A percentile compares a stretch with the other conserved stretches of the same genome.
These are phyloP conservation scores for Chlamydotis undulata DNA, from an alignment of 2,113 vertebrate species.

Conservation along the genomic window DNA sequence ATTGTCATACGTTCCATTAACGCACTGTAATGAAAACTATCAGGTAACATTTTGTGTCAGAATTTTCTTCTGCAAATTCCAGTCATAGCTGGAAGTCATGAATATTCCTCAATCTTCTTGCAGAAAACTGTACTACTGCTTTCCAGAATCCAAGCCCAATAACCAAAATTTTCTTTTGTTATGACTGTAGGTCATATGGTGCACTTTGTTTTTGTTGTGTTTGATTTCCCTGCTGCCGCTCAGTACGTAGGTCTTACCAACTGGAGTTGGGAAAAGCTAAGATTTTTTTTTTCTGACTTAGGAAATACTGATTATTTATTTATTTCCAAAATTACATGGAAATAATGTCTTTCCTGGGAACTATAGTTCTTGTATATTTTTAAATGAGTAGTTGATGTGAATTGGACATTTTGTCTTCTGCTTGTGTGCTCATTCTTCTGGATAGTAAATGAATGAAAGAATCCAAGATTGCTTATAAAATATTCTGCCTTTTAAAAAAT, in stretches of 20 bases:
- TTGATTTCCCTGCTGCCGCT: no score
- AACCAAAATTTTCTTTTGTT: background rate
- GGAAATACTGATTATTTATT: background rate
- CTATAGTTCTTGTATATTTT: background rate
- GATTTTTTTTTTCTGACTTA: background rate
- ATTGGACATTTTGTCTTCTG: background rate
- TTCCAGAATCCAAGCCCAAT: background rate
- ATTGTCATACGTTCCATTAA: background rate
- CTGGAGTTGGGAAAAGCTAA: background rate
- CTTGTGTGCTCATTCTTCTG: background rate
- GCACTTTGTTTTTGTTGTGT: background rate
- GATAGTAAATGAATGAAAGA: fast-evolving
- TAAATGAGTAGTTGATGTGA: background rate
- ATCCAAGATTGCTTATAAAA: background rate
- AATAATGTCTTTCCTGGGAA: background rate
- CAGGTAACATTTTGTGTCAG: background rate
- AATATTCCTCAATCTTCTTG: background rate
- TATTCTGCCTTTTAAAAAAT: background rate
- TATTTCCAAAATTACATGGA: background rate
- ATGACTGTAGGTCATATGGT: background rate
- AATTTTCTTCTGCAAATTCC: background rate
- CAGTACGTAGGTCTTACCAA: background rate
- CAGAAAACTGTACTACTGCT: background rate
- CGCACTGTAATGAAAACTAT: background rate
- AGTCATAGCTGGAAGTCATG: background rate